Percentiles rank a stretch among this genome's conserved stretches.
phyloP scores from a whole-genome alignment of 2,888 invertebrate species.

The Apomyelois bistriatella region DNA sequence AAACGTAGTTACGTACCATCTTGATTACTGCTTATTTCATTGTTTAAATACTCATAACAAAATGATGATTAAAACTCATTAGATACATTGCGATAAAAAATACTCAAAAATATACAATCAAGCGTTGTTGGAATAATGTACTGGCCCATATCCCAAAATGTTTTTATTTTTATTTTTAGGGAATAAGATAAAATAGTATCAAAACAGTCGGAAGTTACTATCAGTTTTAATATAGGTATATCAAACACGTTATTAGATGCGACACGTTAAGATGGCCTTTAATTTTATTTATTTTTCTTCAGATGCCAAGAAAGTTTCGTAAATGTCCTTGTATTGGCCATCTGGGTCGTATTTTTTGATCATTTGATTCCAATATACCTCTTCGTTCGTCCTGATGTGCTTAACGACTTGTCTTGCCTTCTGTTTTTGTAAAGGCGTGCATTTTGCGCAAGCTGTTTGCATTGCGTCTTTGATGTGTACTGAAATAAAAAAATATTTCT shows the following conservation, averaged over 20 bases:
- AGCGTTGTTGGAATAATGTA: background rate
- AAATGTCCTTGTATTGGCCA: conserved; percentile 80
- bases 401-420: conserved; percentile 83
- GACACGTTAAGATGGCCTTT: too few relatives aligned
- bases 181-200: too few relatives aligned
- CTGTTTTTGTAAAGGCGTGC: conserved; percentile 82
- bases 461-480: conserved; percentile 84
- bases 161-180: background rate
- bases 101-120: background rate
- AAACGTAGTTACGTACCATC: too few relatives aligned
- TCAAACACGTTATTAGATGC: background rate
- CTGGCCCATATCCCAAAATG: conserved; percentile 1
- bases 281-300: background rate
- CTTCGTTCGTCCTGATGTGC: conserved; percentile 82
- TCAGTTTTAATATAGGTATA: too few relatives aligned
- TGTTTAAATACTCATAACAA: too few relatives aligned
- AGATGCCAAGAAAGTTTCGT: conserved; percentile 60
- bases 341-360: conserved; percentile 85
- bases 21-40: too few relatives aligned
- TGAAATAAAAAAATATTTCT: conserved; percentile 45
- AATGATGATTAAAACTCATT: too few relatives aligned
- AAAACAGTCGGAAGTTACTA: too few relatives aligned
- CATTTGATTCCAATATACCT: conserved; percentile 82
- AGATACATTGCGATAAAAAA: too few relatives aligned
- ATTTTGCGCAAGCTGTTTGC: conserved; percentile 83